Conservation (phyloP, 2,888 invertebrate genomes). For the Stegana nigrithorax region DNA sequence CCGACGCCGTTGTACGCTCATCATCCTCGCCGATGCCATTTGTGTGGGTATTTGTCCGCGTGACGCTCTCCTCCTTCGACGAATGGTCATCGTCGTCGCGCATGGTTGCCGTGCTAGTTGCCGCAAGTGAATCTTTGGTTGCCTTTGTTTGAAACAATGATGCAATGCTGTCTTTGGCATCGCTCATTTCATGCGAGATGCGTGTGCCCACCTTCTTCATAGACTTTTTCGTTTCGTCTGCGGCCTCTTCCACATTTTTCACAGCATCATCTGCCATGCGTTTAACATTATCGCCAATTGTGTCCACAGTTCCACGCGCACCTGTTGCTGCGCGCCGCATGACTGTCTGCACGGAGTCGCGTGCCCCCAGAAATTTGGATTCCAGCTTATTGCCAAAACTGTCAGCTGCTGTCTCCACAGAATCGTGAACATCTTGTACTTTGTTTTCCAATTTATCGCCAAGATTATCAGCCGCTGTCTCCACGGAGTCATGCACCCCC, state of each 20-base stretch:
- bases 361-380: conserved; percentile 24
- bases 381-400: conserved; percentile 25
- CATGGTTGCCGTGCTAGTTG: conserved; percentile 28
- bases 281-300: conserved; percentile 34
- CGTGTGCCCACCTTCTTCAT: conserved; percentile 45
- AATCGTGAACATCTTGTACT: too few species aligned
- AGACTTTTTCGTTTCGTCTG: conserved; percentile 44
- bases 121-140: conserved; percentile 37
- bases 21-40: conserved; percentile 53
- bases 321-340: conserved; percentile 41
- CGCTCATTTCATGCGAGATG: conserved; percentile 52
- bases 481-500: conserved; percentile 22
- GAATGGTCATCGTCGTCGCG: conserved; percentile 25
- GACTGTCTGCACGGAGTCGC: conserved; percentile 15
- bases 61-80: conserved; percentile 39
- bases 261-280: conserved; percentile 46
- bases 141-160: conserved; percentile 58
- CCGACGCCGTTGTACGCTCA: conserved; percentile 67
- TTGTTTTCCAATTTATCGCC: too few species aligned
- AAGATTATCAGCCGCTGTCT: too few species aligned
- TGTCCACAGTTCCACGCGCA: conserved; percentile 38
- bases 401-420: too few species aligned
- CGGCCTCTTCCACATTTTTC: conserved; percentile 40
- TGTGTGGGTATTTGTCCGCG: conserved; percentile 33
- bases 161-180: conserved; percentile 56